A percentile compares a stretch with the other conserved stretches of the same genome.
Evolutionary conservation across 2,113 vertebrate genomes (phyloP).

Genomic region (Leucopternis melanops): DNA sequence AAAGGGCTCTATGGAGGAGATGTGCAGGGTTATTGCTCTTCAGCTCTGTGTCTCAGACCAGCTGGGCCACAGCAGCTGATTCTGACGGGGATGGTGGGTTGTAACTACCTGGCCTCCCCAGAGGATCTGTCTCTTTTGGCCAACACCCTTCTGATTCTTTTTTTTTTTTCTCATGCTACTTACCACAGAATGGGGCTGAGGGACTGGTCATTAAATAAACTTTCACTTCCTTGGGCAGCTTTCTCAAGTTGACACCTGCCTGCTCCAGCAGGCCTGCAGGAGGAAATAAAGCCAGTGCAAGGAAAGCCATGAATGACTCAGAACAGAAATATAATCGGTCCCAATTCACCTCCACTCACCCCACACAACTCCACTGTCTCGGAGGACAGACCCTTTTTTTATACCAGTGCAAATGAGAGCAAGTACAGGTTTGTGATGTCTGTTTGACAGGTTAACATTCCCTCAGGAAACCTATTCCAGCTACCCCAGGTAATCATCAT

Average conservation of each 20-base stretch:
- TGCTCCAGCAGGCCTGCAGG: constrained; percentile 77
- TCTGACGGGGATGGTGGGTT: not conserved
- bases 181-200: constrained; percentile 82
- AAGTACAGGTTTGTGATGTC: not conserved
- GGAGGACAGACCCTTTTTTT: not conserved
- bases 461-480: not conserved
- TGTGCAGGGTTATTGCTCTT: not conserved
- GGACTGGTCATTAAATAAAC: constrained; percentile 82
- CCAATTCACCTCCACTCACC: not conserved
- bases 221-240: constrained; percentile 76
- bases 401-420: not conserved
- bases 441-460: not conserved
- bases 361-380: not conserved
- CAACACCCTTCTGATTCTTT: not conserved
- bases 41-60: not conserved
- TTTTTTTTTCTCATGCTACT: constrained; percentile 69
- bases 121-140: not conserved
- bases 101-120: not conserved
- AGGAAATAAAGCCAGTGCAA: not conserved
- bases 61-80: not conserved
- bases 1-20: not conserved
- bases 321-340: not conserved
- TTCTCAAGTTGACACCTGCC: constrained; percentile 71
- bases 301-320: not conserved
- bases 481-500: not conserved